phyloP scores from a whole-genome alignment of 2,113 vertebrate genomes.

The Psephotus haematonotus region DNA sequence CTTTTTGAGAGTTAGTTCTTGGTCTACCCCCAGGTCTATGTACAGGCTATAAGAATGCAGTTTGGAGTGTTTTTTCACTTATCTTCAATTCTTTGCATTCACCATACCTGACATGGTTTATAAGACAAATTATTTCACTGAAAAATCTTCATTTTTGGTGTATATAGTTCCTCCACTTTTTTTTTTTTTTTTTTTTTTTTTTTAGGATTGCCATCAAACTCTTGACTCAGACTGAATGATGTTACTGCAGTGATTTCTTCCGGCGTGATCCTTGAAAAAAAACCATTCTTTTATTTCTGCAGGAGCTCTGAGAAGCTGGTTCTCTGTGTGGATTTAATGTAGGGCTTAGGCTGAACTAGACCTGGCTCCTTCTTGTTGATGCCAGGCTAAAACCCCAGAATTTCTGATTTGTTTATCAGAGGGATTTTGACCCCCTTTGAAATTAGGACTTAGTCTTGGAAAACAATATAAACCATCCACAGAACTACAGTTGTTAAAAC shows the following conservation, averaged over 20 bases:
- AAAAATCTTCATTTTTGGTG: background rate
- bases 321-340: background rate
- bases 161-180: background rate
- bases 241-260: background rate
- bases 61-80: background rate
- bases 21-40: background rate
- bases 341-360: background rate
- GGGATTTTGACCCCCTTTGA: background rate
- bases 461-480: background rate
- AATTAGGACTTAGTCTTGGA: background rate
- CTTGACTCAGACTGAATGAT: background rate
- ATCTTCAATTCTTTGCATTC: background rate
- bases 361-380: background rate
- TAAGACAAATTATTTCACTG: background rate
- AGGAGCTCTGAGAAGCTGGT: background rate
- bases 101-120: background rate
- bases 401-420: background rate
- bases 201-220: background rate
- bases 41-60: background rate
- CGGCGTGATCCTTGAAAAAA: background rate
- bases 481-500: background rate
- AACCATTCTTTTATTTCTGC: background rate
- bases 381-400: background rate
- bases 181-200: background rate
- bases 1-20: background rate